Base-by-base conservation (phyloP, 2,888 invertebrate genomes). In the Sabellastarte sp. region DNA sequence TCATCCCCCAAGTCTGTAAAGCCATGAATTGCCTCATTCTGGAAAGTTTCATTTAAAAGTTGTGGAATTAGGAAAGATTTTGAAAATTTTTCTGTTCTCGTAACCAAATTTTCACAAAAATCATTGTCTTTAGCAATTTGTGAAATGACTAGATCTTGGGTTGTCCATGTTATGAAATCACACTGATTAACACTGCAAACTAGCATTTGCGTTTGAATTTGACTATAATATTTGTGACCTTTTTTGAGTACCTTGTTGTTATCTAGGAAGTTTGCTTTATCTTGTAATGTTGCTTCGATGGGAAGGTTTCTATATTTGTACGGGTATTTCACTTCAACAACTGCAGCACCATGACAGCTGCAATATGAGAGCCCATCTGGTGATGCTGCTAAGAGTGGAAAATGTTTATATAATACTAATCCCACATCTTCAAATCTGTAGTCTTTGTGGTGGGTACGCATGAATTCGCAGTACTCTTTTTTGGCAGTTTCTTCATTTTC, bases 251-350 rank as follows among this genome's bases (percentile, higher is more conserved):
- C 10, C 5, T 20, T 20, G 20, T 41, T 20, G 5, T 5, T 20
- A 41, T 41, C 20, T 20, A 41, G 41, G 20, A 5, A 41, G 20
- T 10, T 10, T 5, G 5, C 20, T 10, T 5, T 5, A 20, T 41
- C 41, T 10, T 41, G 5, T 41, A 41, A 41, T 41, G 41, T 24
- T 24, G 10, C 15, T 5, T 15, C 15, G 20, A 24, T 15, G 26
- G 26, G 10, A 26, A 24, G 24, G 15, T n/a, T 24, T 53, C 24
- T 53, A n/a, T n/a, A 53, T 15, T 15, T 53, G 53, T n/a, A 53
- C 5, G 53, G 53, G 24, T 24, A 53, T 53, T 53, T 53, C 5
- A 53, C 26, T 53, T 53, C 53, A 20, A 53, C 26, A 5, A 53
- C 15, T 53, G 20, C 4, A n/a, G 24, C 24, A 15, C 26, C 53